A percentile compares a stretch with the other conserved stretches of the same genome.
Evolutionary conservation across 2,113 vertebrate species (phyloP).

Genomic region (Apeltes quadracus): DNA sequence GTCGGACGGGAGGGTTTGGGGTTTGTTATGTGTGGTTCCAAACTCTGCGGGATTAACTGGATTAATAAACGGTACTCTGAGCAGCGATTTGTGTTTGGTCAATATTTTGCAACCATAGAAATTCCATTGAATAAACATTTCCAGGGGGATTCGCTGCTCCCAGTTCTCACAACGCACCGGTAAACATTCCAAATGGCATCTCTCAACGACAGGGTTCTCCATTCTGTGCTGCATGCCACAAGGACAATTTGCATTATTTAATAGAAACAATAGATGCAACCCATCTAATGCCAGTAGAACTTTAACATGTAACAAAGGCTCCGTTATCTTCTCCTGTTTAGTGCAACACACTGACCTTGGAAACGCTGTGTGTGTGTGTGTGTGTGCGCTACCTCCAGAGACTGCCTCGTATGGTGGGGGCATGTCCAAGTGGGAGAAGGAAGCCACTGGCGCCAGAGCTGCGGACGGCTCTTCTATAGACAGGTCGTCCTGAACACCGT

Average conservation of each 20-base stretch:
- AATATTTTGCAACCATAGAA: too few species aligned
- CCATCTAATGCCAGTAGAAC: too few species aligned
- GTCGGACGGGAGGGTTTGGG: not conserved
- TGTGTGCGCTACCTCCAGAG: conserved; percentile 76
- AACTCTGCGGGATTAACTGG: not conserved
- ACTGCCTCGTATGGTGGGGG: conserved; percentile 85
- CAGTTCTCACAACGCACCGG: not conserved
- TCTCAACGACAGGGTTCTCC: too few species aligned
- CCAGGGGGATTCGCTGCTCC: too few species aligned
- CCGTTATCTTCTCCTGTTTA: not conserved
- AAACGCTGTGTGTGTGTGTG: not conserved
- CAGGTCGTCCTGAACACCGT: conserved; percentile 82
- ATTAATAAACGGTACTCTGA: not conserved
- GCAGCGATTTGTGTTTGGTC: not conserved
- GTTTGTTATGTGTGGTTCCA: not conserved
- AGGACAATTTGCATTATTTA: too few species aligned
- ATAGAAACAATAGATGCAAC: too few species aligned
- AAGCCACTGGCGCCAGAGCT: conserved; percentile 79
- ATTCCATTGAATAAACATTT: too few species aligned
- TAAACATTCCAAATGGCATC: not conserved
- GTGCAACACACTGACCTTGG: not conserved
- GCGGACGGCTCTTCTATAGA: conserved; percentile 82
- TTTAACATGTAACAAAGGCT: not conserved
- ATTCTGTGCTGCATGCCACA: too few species aligned
- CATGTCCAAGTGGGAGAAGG: conserved; percentile 84